Conservation (phyloP, 1,140 invertebrate species). For the Drosophila leontia region DNA sequence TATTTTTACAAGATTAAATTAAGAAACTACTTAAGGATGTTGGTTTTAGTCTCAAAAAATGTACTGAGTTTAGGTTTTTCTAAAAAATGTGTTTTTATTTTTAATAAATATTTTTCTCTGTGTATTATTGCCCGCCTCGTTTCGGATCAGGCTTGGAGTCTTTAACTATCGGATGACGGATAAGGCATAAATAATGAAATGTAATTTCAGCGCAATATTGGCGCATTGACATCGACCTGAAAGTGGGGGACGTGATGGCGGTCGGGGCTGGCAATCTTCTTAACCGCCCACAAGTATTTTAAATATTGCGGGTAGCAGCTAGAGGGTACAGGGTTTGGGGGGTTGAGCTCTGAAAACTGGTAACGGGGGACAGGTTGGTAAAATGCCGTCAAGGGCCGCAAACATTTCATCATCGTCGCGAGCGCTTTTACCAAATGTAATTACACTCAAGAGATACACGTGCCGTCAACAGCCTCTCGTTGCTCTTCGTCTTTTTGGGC, state of each 20-base stretch:
- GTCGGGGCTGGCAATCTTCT: constrained; percentile 44
- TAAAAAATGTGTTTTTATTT: no score
- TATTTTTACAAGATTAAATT: not conserved
- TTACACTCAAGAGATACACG: constrained; percentile 81
- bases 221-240: constrained; percentile 65
- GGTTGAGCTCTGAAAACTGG: not conserved
- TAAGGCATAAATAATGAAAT: constrained; percentile 71
- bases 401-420: constrained; percentile 52
- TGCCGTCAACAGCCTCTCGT: constrained; percentile 57
- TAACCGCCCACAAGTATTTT: constrained; percentile 44
- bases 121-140: not conserved
- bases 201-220: constrained; percentile 73
- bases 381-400: constrained; percentile 66
- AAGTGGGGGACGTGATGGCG: not conserved
- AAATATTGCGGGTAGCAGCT: not conserved
- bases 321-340: not conserved
- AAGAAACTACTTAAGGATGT: not conserved
- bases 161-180: constrained; percentile 47
- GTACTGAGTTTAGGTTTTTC: no score
- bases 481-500: constrained; percentile 31
- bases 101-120: constrained; percentile 2
- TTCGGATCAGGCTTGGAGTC: constrained; percentile 5
- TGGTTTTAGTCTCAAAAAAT: no score
- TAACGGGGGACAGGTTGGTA: constrained; percentile 28
- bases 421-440: constrained; percentile 78